Evolutionary conservation across 2,797 vertebrate genomes (phyloP).

Genomic region (Amazona ochrocephala): DNA sequence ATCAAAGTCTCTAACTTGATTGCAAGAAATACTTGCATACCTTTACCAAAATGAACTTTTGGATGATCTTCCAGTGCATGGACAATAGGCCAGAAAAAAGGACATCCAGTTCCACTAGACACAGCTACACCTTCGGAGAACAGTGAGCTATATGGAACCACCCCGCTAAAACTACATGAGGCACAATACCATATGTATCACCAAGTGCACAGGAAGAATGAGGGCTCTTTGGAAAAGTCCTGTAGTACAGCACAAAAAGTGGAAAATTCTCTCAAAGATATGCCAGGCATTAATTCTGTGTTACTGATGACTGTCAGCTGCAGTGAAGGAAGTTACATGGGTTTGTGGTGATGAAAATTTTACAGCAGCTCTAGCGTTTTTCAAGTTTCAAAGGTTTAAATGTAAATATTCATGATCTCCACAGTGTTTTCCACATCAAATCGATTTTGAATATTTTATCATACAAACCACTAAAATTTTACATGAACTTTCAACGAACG

Average conservation of each 20-base stretch:
- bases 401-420: slow-evolving; percentile 57
- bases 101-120: not conserved
- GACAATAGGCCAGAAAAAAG: not conserved
- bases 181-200: not conserved
- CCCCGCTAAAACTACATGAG: not conserved
- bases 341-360: not conserved
- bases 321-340: not conserved
- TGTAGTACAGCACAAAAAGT: not conserved
- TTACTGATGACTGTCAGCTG: slow-evolving; percentile 6
- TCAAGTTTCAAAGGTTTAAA: slow-evolving; percentile 40
- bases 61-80: not conserved
- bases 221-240: not conserved
- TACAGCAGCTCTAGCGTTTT: slow-evolving; percentile 12
- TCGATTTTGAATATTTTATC: slow-evolving; percentile 52
- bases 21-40: not conserved
- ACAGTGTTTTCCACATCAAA: slow-evolving; percentile 22
- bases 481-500: slow-evolving; percentile 24
- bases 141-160: not conserved
- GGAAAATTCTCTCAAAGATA: not conserved
- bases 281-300: not conserved
- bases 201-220: not conserved
- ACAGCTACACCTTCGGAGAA: not conserved
- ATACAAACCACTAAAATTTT: slow-evolving; percentile 31
- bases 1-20: not conserved
- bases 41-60: not conserved